Evolutionary conservation across 1,140 invertebrate species (phyloP).

Genomic region (Philopotamus ludificatus): DNA sequence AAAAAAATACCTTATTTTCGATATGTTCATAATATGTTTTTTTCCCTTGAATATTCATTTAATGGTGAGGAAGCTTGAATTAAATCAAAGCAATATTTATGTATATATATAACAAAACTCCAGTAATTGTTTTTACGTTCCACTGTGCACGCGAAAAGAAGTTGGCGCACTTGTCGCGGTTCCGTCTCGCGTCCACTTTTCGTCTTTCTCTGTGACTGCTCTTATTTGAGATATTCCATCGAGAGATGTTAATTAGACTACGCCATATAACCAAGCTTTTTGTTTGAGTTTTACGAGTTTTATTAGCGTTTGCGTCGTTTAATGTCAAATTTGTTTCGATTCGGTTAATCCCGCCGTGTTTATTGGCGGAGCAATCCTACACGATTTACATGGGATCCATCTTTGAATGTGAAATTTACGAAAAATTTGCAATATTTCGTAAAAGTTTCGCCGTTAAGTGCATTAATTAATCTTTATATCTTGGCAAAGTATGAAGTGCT

Average conservation of each 20-base stretch:
- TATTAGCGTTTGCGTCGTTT: constrained; percentile 33
- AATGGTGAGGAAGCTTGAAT: too few relatives aligned
- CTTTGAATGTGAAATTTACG: neutral
- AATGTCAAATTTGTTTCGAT: constrained; percentile 27
- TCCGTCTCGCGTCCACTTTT: neutral
- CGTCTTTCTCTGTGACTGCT: neutral
- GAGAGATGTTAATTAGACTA: constrained; percentile 31
- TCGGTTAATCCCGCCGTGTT: neutral
- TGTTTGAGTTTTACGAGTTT: constrained; percentile 34
- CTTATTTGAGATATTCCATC: neutral
- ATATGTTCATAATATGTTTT: too few relatives aligned
- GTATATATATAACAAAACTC: neutral
- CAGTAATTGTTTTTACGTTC: neutral
- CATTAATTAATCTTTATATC: constrained; percentile 31
- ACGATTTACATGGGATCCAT: neutral
- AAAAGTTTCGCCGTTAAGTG: constrained; percentile 20
- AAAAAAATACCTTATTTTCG: too few relatives aligned
- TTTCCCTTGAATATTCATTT: too few relatives aligned
- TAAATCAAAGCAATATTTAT: too few relatives aligned
- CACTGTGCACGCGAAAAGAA: too few relatives aligned
- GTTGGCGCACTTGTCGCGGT: too few relatives aligned
- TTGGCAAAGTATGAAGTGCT: constrained; percentile 23
- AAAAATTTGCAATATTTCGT: constrained; percentile 20
- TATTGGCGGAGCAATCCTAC: neutral
- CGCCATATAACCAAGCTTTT: constrained; percentile 25